A percentile compares a stretch with the other conserved stretches of the same genome.
Conservation (phyloP, 2,888 invertebrate genomes). For the Campoplex capitator region DNA sequence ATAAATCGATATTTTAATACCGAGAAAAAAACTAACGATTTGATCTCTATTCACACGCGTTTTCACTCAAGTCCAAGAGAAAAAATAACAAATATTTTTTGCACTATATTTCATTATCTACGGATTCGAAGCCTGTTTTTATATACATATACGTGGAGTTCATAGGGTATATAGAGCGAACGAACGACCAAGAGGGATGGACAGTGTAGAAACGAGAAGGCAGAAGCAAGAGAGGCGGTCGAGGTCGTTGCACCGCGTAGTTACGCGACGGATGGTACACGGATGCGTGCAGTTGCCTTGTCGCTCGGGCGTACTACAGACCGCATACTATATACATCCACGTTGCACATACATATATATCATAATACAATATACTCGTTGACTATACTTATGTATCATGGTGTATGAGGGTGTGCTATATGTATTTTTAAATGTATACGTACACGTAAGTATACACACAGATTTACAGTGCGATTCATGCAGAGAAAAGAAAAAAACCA, state of each 20-base stretch:
- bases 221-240: constrained; percentile 70
- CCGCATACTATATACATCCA: constrained; percentile 21
- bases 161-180: constrained; percentile 51
- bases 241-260: constrained; percentile 81
- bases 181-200: constrained; percentile 20
- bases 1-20: neutral
- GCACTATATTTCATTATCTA: constrained; percentile 35
- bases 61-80: neutral
- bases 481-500: neutral
- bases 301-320: constrained; percentile 66
- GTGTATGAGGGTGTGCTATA: constrained; percentile 14
- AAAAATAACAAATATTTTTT: constrained; percentile 1
- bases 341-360: constrained; percentile 32
- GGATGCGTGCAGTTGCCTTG: constrained; percentile 73
- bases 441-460: neutral
- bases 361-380: constrained; percentile 12
- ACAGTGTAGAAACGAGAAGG: constrained; percentile 49
- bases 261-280: constrained; percentile 78
- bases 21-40: neutral
- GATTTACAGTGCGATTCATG: constrained; percentile 6
- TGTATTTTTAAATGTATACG: neutral
- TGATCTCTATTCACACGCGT: neutral
- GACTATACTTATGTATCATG: constrained; percentile 11
- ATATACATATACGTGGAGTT: neutral
- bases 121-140: neutral